Base-by-base conservation (phyloP, 2,113 vertebrate species). In the Climacteris rufus region DNA sequence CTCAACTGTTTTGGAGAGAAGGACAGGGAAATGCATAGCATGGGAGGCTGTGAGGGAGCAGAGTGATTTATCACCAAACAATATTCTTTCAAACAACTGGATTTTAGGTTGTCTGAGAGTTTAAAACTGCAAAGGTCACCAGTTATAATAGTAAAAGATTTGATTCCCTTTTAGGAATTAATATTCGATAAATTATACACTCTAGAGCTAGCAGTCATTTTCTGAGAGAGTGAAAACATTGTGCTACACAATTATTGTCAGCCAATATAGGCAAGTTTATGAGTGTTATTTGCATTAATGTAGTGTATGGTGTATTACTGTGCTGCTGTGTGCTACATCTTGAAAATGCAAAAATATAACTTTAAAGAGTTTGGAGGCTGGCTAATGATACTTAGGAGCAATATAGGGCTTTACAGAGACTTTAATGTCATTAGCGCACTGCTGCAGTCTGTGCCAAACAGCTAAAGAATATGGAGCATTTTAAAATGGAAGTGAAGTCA, bases 251-350 rank as follows among this genome's bases (percentile, higher is more conserved):
- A 27, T 63, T 83, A 69, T 56, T 83, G 54, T 93, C 75, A 80
- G 56, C 25, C 0, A 0, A 44, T 80, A 50, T 1, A 40, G 70
- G 33, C 1, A 2, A 76, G 33, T 71, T 85, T 66, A 52, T 50
- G 33, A 23, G 25, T 66, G 45, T 66, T 78, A 47, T 39, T 89
- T 89, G 72, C 69, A 45, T 77, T 91, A 54, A 78, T 56, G 22
- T 54, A 61, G 57, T 35, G 22, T 37, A 9, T 23, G 15, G 25
- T 64, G 15, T 61, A 63, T 87, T 81, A 23, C 27, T 35, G 6
- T 50, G 45, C 60, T 57, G 69, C 59, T 75, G 39, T 50, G 33
- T 40, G 87, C 65, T 66, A 54, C 13, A 22, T 59, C 44, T 83
- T 71, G 24, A 53, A 79, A 71, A 75, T 47, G 24, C 27, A 71